Evolutionary conservation across 1,140 invertebrate genomes (phyloP), one percentile per base, ranked within the genome.

Genomic region (Goniozus legneri): DNA sequence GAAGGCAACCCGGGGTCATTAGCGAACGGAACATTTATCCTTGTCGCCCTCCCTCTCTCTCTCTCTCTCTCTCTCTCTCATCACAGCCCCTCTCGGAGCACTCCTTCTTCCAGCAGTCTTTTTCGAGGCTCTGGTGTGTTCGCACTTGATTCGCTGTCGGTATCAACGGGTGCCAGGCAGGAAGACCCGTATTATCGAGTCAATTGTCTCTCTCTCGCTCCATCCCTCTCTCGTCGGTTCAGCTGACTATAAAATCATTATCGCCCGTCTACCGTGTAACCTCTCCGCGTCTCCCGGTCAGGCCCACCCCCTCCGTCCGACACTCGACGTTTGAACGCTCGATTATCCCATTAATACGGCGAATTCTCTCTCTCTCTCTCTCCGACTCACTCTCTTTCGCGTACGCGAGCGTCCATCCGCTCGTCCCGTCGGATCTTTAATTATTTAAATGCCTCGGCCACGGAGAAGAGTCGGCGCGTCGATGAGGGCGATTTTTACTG

Each of bases 161-260:
- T 72, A 73, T 73, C 70, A 73, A 66, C 63, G 71, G 69, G 72
- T 73, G 69, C 69, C 70, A 73, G 70, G 71, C 69, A 73, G 71
- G 71, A 73, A 73, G 71, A 60, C 67, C 62, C 67, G 70, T 72
- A 73, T 73, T 75, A 75, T 73, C 71, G 65, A 58, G 58, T 67
- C 70, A 74, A 74, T 73, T 74, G 71, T 73, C 71, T 72, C 69
- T 67, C 69, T 61, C 53, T 61, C 64, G 57, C 60, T 56, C 58
- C 50, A 55, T 53, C 60, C 42, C 43, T 33, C 31, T 31, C 20
- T 27, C 50, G 54, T 47, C 55, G 50, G 62, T 71, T 69, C 60
- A 68, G 65, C 58, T 69, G 54, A 73, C 69, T 70, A 73, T 73
- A 72, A 73, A 73, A 73, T 73, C 71, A 73, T 73, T 72, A 73